phyloP scores from a whole-genome alignment of 2,113 vertebrate genomes.

The Hyla sarda region DNA sequence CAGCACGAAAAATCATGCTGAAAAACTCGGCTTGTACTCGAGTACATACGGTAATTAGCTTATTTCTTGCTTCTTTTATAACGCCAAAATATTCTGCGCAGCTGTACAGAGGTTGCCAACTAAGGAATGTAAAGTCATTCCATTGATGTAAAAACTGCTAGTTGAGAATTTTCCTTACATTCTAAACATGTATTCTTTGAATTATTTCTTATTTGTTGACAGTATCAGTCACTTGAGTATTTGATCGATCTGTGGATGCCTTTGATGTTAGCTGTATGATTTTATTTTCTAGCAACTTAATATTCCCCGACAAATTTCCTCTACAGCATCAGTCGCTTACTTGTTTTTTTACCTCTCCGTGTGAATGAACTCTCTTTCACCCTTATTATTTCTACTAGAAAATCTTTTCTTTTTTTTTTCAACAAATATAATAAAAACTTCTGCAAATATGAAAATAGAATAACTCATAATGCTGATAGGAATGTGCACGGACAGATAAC shows the following conservation, averaged over 20 bases:
- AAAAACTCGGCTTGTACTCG: too few relatives aligned
- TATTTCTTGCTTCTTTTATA: too few relatives aligned
- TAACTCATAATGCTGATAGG: not conserved
- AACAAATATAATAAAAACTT: not conserved
- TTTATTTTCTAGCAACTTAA: not conserved
- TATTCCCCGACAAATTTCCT: not conserved
- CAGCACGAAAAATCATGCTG: too few relatives aligned
- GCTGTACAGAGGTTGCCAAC: not conserved
- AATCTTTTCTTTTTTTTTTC: not conserved
- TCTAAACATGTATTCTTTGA: not conserved
- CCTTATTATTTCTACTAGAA: slow-evolving; percentile 4
- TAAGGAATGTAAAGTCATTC: not conserved
- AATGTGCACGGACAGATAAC: not conserved
- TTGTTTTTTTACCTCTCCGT: not conserved
- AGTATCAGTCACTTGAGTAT: not conserved
- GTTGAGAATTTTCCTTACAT: not conserved
- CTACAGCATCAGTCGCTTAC: not conserved
- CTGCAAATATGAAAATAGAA: not conserved
- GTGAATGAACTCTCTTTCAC: slow-evolving; percentile 26
- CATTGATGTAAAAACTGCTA: not conserved
- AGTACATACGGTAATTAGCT: not conserved
- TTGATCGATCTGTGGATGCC: not conserved
- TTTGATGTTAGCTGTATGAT: not conserved
- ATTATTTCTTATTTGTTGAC: not conserved
- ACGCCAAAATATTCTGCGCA: not conserved